A percentile compares a stretch with the other conserved stretches of the same genome.
Evolutionary conservation across 2,113 vertebrate species (phyloP).

Genomic region (Mohoua ochrocephala): DNA sequence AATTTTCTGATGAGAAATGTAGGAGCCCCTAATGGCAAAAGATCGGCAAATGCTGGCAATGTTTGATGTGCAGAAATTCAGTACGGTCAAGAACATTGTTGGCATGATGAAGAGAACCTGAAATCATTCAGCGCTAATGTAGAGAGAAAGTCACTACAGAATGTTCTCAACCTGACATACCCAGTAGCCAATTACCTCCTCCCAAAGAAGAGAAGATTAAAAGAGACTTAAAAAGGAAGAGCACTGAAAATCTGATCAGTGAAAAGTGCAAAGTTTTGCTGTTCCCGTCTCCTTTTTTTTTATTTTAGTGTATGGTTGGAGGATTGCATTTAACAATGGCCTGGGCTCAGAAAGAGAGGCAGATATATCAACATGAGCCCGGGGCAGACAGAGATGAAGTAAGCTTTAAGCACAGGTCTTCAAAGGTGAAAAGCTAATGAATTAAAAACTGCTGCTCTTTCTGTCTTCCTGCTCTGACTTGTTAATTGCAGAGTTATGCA

Average conservation of each 20-base stretch:
- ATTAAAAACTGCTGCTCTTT: slow-evolving; percentile 9
- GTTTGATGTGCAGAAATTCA: neutral
- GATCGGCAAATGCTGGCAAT: neutral
- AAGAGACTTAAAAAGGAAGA: neutral
- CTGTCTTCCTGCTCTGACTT: neutral
- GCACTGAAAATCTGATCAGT: neutral
- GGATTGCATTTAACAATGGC: neutral
- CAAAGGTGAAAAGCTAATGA: slow-evolving; percentile 14
- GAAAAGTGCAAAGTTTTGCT: neutral
- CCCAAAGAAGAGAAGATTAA: neutral
- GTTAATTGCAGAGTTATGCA: slow-evolving; percentile 26
- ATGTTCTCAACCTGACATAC: neutral
- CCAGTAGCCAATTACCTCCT: neutral
- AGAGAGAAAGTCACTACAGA: neutral
- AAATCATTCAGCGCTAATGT: neutral
- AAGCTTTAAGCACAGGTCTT: slow-evolving; percentile 2
- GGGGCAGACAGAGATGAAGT: slow-evolving; percentile 5
- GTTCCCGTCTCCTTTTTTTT: neutral
- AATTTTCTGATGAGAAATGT: neutral
- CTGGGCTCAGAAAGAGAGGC: neutral
- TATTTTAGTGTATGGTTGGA: neutral
- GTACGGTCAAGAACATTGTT: neutral
- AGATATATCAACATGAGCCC: neutral
- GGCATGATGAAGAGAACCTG: neutral
- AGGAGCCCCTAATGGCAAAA: neutral